These are phyloP conservation scores for Gymnocypris eckloni DNA, from an alignment of 2,797 vertebrate species.

Conservation along the genomic window DNA sequence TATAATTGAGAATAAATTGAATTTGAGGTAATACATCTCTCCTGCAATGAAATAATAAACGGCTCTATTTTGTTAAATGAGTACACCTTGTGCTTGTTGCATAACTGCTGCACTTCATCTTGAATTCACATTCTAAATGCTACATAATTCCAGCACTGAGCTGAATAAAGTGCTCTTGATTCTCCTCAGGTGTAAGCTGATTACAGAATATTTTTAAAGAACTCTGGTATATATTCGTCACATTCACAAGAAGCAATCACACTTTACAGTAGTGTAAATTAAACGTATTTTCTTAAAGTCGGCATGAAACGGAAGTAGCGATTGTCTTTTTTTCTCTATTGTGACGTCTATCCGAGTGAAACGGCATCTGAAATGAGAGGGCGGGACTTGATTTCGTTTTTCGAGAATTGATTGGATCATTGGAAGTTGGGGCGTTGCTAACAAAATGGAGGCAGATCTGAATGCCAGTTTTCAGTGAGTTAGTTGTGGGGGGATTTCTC, in stretches of 20 bases:
- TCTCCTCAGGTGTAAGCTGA: background rate
- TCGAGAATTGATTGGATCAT: too few species aligned
- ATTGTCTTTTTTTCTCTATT: too few species aligned
- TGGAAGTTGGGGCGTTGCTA: too few species aligned
- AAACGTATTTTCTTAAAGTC: background rate
- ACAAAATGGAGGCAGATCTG: too few species aligned
- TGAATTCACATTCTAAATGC: background rate
- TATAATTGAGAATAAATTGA: conserved; percentile 33
- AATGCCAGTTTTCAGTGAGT: too few species aligned
- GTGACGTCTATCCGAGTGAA: too few species aligned
- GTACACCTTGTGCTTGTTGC: conserved; percentile 4
- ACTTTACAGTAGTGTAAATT: background rate
- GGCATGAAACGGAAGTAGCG: too few species aligned
- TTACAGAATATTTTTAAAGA: background rate
- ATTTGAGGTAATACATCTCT: conserved; percentile 24
- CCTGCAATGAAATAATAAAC: conserved; percentile 10
- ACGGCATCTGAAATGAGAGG: too few species aligned
- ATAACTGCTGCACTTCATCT: background rate
- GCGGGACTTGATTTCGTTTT: too few species aligned
- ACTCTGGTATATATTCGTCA: background rate
- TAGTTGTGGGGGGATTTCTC: too few species aligned
- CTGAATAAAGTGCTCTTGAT: conserved; percentile 22
- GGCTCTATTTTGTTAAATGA: conserved; percentile 11
- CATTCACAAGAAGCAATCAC: background rate
- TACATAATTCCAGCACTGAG: conserved; percentile 12